phyloP scores from a whole-genome alignment of 2,888 invertebrate genomes.

The Sarcophaga carnaria region DNA sequence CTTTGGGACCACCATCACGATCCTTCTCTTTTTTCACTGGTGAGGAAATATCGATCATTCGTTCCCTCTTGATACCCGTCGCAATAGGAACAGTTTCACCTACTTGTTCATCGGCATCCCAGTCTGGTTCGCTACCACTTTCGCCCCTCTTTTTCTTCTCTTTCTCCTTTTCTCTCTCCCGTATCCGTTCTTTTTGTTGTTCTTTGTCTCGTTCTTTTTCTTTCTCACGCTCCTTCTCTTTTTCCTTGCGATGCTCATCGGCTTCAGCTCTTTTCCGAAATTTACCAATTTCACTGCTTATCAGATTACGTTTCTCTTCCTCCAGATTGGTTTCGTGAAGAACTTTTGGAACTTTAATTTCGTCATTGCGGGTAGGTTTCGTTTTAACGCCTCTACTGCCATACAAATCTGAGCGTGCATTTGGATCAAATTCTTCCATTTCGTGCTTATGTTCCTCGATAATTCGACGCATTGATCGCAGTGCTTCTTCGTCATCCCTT shows the following conservation, averaged over 20 bases:
- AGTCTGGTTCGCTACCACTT: conserved; percentile 75
- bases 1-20: conserved; percentile 67
- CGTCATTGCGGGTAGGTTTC: conserved; percentile 75
- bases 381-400: conserved; percentile 75
- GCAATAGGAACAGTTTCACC: conserved; percentile 12
- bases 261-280: conserved; percentile 93
- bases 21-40: conserved; percentile 78
- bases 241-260: conserved; percentile 82
- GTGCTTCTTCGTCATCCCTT: conserved; percentile 85
- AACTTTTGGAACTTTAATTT: conserved; percentile 82
- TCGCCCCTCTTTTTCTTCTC: conserved; percentile 82
- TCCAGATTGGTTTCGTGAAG: conserved; percentile 95
- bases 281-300: conserved; percentile 98
- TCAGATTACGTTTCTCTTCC: conserved; percentile 97
- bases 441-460: conserved; percentile 88
- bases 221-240: conserved; percentile 82
- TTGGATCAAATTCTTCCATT: conserved; percentile 77
- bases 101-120: conserved; percentile 74
- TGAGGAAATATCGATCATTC: conserved; percentile 74
- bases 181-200: conserved; percentile 72
- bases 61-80: conserved; percentile 68
- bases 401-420: conserved; percentile 73
- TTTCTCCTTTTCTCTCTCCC: conserved; percentile 76
- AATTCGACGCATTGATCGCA: conserved; percentile 90
- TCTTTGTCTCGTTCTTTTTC: conserved; percentile 79